Percentiles rank a stretch among this genome's conserved stretches.
phyloP scores from a whole-genome alignment of 1,140 invertebrate genomes.

The Euwallacea fornicatus region DNA sequence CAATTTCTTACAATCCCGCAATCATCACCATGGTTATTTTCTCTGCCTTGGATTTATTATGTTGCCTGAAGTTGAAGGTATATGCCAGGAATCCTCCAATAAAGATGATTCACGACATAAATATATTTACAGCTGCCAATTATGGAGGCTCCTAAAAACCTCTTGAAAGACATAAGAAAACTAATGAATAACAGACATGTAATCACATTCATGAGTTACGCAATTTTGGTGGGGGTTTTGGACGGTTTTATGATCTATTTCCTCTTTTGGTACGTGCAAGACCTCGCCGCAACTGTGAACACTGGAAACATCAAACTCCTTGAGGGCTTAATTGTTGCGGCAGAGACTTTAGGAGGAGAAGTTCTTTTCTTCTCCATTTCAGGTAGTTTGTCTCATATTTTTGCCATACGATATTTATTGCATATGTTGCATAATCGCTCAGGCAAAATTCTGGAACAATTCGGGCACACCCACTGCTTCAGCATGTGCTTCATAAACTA shows the following conservation, averaged over 20 bases:
- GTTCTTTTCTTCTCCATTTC: slow-evolving; percentile 73
- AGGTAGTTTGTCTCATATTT: slow-evolving; percentile 51
- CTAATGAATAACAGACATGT: slow-evolving; percentile 65
- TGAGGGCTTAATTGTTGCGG: slow-evolving; percentile 73
- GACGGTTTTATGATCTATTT: slow-evolving; percentile 80
- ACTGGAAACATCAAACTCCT: slow-evolving; percentile 71
- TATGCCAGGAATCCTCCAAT: slow-evolving; percentile 32
- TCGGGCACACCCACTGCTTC: slow-evolving; percentile 72
- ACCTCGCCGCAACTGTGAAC: slow-evolving; percentile 64
- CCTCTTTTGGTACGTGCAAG: slow-evolving; percentile 76
- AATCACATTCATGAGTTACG: slow-evolving; percentile 68
- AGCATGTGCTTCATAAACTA: slow-evolving; percentile 73
- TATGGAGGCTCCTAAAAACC: slow-evolving; percentile 64
- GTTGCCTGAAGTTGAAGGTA: slow-evolving; percentile 65
- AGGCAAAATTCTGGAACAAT: slow-evolving; percentile 70
- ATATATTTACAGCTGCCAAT: slow-evolving; percentile 63
- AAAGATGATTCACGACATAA: neutral
- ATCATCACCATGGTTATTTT: slow-evolving; percentile 66
- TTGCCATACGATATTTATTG: neutral
- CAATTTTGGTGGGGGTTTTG: slow-evolving; percentile 69
- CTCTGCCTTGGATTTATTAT: slow-evolving; percentile 64
- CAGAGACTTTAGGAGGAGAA: slow-evolving; percentile 73
- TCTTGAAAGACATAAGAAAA: slow-evolving; percentile 62
- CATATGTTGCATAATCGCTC: slow-evolving; percentile 38
- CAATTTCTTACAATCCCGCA: slow-evolving; percentile 70